Base-by-base conservation (phyloP, 2,797 vertebrate species). In the Pseudochaenichthys georgianus region DNA sequence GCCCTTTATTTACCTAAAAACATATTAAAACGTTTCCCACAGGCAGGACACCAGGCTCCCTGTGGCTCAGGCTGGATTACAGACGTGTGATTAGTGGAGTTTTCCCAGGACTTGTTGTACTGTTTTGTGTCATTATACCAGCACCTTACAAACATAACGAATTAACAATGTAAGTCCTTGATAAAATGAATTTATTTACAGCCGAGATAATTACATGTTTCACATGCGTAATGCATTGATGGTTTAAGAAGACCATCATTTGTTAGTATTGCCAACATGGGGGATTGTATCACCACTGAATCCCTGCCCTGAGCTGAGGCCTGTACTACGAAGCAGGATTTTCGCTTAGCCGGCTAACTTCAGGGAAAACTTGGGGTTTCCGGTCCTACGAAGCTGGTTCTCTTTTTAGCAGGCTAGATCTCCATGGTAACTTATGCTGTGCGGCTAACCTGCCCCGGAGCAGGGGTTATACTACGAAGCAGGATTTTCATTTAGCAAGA, bases 11-110 rank as follows among this genome's bases (percentile, higher is more conserved):
- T 69, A 58, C n/a, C 60, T 54, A 76, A 67, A 12, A 34, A 59
- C 9, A 19, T 77, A 64, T 70, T 51, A 82, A 64, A 67, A 72
- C 31, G 17, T 41, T 83, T 73, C 77, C 70, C 77, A 76, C 62
- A 69, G 69, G 45, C 46, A 28, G 69, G 48, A 50, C 38, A 28
- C 5, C n/a, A 2, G 5, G 68, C 61, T 71, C 70, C 23, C 67
- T 65, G 52, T 38, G 63, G 60, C 66, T 52, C 13, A 74, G 47
- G 38, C 78, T 53, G 70, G 79, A 81, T 87, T 85, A 77, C 31
- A 66, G 69, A 55, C 3, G 3, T 74, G 67, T 80, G 66, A 77
- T 83, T 73, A 75, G 53, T 15, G 46, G n/a, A 3, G 2, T 34
- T 82, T 83, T 78, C 70, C 65, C 75, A 79, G 54, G 13, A 67